A percentile compares a stretch with the other conserved stretches of the same genome.
Conservation (phyloP, 2,113 vertebrate species). For the Heterotilapia buettikoferi region DNA sequence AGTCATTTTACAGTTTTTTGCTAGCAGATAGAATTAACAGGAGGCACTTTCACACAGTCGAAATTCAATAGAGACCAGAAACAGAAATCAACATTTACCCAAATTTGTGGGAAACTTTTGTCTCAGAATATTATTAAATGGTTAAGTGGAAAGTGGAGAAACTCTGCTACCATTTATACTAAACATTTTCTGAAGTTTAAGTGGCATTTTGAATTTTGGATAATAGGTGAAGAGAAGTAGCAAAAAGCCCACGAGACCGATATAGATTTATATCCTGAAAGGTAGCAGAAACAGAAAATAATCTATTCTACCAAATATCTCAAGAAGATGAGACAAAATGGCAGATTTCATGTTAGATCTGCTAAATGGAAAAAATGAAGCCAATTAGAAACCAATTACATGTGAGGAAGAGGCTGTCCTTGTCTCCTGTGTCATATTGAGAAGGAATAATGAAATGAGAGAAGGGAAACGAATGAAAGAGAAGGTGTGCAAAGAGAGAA, state of each 20-base stretch:
- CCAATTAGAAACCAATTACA: slow-evolving; percentile 62
- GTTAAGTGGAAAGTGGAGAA: neutral
- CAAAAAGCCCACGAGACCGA: neutral
- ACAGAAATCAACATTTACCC: neutral
- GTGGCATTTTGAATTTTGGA: slow-evolving; percentile 8
- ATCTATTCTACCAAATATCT: slow-evolving; percentile 24
- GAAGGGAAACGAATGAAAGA: neutral
- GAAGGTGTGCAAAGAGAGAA: slow-evolving; percentile 25
- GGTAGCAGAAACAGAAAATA: neutral
- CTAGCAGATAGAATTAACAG: neutral
- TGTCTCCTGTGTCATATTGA: slow-evolving; percentile 24
- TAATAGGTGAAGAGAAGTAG: slow-evolving; percentile 19
- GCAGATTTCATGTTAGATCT: slow-evolving; percentile 39
- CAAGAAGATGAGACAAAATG: slow-evolving; percentile 17
- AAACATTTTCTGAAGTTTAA: neutral
- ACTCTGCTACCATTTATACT: neutral
- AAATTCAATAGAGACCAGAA: neutral
- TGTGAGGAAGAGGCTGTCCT: slow-evolving; percentile 9
- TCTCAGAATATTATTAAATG: neutral
- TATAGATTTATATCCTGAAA: neutral
- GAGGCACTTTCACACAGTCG: rapidly evolving
- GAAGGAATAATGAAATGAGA: slow-evolving; percentile 20
- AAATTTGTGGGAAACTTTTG: neutral
- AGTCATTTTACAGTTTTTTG: neutral
- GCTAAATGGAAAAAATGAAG: slow-evolving; percentile 4